phyloP scores from a whole-genome alignment of 2,888 invertebrate species.

The Aleiodes testaceus region DNA sequence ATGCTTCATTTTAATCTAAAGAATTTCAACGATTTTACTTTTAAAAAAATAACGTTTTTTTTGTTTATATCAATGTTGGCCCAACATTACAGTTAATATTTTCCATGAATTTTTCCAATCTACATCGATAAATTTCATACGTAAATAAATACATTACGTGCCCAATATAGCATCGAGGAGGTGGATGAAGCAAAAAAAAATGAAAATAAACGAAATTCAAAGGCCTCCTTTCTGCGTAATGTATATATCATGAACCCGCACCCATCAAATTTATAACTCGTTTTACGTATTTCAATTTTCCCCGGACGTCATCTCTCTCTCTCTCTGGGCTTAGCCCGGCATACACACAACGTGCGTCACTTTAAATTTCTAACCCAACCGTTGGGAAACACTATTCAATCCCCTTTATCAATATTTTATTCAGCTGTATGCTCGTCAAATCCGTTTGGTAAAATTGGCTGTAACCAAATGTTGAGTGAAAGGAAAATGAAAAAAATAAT shows the following conservation, averaged over 20 bases:
- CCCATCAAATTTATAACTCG: slow-evolving; percentile 55
- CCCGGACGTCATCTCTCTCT: background rate
- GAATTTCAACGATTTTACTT: no score
- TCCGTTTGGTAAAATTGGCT: slow-evolving; percentile 12
- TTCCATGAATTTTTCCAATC: background rate
- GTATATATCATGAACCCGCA: slow-evolving; percentile 25
- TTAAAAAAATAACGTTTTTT: no score
- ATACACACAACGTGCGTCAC: slow-evolving; percentile 23
- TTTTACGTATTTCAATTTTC: slow-evolving; percentile 53
- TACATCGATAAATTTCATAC: slow-evolving; percentile 3
- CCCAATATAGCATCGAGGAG: slow-evolving; percentile 25
- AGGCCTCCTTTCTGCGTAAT: slow-evolving; percentile 10
- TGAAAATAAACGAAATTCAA: slow-evolving; percentile 21
- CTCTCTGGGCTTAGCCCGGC: background rate
- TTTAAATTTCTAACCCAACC: slow-evolving; percentile 26
- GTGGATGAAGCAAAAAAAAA: background rate
- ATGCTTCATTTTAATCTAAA: no score
- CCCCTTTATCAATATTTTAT: slow-evolving; percentile 20
- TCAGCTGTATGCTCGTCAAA: slow-evolving; percentile 20
- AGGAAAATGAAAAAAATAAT: background rate
- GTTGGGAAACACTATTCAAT: slow-evolving; percentile 4
- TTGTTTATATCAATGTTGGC: no score
- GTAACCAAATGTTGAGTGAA: background rate
- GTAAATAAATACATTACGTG: slow-evolving; percentile 19
- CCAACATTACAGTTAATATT: no score